phyloP scores from a whole-genome alignment of 2,888 invertebrate genomes.

The Spodoptera littoralis region DNA sequence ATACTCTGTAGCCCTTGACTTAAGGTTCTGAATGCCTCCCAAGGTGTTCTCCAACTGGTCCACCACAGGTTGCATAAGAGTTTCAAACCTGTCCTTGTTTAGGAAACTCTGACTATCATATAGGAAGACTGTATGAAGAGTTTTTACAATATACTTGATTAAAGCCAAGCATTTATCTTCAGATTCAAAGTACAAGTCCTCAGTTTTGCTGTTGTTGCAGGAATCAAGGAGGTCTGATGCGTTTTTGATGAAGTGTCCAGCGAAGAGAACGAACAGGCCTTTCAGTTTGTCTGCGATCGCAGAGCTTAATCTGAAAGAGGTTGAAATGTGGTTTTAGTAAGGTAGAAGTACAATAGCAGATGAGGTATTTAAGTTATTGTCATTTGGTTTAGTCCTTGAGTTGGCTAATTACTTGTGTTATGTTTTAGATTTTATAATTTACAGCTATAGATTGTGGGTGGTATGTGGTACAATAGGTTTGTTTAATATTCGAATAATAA shows the following conservation, averaged over 20 bases:
- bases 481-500: too few relatives aligned
- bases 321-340: not conserved
- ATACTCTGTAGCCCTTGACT: slow-evolving; percentile 88
- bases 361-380: too few relatives aligned
- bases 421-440: too few relatives aligned
- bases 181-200: slow-evolving; percentile 85
- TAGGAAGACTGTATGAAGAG: slow-evolving; percentile 93
- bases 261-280: slow-evolving; percentile 96
- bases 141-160: slow-evolving; percentile 92
- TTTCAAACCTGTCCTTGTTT: slow-evolving; percentile 95
- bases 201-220: slow-evolving; percentile 90
- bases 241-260: slow-evolving; percentile 94
- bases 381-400: too few relatives aligned
- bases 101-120: slow-evolving; percentile 95
- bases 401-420: too few relatives aligned
- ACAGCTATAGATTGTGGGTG: too few relatives aligned
- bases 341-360: too few relatives aligned
- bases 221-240: slow-evolving; percentile 92
- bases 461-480: too few relatives aligned
- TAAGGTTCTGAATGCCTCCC: slow-evolving; percentile 90
- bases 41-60: slow-evolving; percentile 95
- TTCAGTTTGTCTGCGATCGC: slow-evolving; percentile 94
- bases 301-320: slow-evolving; percentile 90
- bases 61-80: slow-evolving; percentile 95
- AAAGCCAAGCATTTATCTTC: slow-evolving; percentile 90